Conservation (phyloP, 2,797 vertebrate genomes). For the Hapalemur alaotrensis region DNA sequence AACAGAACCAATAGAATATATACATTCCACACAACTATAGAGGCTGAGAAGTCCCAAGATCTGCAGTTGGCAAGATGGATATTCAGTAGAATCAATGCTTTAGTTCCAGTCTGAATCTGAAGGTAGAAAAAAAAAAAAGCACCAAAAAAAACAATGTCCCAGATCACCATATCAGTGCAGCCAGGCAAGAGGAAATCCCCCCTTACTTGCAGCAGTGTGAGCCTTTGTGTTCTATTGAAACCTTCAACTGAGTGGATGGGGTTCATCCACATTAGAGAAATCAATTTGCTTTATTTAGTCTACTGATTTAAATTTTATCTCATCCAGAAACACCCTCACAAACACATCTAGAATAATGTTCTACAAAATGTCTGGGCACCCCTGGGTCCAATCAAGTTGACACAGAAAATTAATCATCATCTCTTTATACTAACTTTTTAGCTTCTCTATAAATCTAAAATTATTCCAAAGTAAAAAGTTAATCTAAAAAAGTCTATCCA, state of each 20-base stretch:
- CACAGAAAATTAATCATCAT: not conserved
- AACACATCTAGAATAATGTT: not conserved
- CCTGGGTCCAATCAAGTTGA: not conserved
- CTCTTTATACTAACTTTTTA: not conserved
- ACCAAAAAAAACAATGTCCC: not conserved
- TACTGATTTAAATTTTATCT: not conserved
- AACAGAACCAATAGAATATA: not conserved
- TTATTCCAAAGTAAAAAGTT: not conserved
- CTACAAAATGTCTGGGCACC: not conserved
- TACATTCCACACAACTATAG: not conserved
- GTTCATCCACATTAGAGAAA: not conserved
- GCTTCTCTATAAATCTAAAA: not conserved
- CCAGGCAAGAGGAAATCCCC: not conserved
- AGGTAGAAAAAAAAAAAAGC: not conserved
- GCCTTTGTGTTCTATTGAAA: not conserved
- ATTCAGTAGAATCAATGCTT: not conserved
- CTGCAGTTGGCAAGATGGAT: not conserved
- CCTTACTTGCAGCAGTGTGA: not conserved
- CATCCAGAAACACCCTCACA: not conserved
- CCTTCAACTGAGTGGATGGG: not conserved
- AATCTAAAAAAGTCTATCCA: not conserved
- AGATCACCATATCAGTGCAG: not conserved
- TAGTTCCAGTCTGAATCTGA: not conserved
- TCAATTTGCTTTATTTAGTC: not conserved
- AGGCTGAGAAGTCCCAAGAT: not conserved